Percentiles rank a stretch among this genome's conserved stretches.
Evolutionary conservation across 2,888 invertebrate genomes (phyloP).

Genomic region (Zele albiditarsus): DNA sequence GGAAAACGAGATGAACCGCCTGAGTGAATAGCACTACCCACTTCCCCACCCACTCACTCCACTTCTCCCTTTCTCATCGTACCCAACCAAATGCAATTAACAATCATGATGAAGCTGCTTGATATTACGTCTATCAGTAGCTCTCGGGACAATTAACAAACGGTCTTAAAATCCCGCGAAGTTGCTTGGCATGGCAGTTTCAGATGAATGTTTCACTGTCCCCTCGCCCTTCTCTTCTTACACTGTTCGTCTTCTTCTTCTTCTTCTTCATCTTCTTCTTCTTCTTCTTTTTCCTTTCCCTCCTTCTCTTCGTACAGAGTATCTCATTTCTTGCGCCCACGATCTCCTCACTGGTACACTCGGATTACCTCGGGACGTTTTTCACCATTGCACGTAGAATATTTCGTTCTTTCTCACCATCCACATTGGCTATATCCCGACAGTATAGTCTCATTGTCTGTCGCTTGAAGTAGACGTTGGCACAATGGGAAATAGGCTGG

Average conservation of each 20-base stretch:
- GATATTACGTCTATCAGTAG: constrained; percentile 17
- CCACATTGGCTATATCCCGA: not conserved
- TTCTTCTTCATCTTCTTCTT: constrained; percentile 4
- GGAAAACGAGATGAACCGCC: constrained; percentile 41
- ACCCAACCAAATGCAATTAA: constrained; percentile 31
- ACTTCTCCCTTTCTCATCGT: not conserved
- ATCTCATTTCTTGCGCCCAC: constrained; percentile 20
- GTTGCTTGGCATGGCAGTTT: not conserved
- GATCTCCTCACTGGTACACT: constrained; percentile 32
- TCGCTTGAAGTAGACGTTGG: constrained; percentile 33
- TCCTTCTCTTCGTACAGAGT: not conserved
- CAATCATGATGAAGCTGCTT: constrained; percentile 32
- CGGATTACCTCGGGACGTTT: constrained; percentile 29
- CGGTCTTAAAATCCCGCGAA: not conserved
- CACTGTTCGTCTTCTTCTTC: not conserved
- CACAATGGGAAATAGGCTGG: constrained; percentile 58
- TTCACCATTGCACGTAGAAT: constrained; percentile 1
- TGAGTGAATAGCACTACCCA: constrained; percentile 27
- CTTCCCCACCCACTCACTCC: not conserved
- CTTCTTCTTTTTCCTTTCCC: constrained; percentile 1
- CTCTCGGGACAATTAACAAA: constrained; percentile 24
- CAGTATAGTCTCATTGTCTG: constrained; percentile 31
- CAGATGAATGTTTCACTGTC: constrained; percentile 2
- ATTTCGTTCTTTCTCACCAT: constrained; percentile 5
- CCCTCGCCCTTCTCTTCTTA: not conserved